Base-by-base conservation (phyloP, 2,888 invertebrate genomes). In the Stegana nigrithorax region DNA sequence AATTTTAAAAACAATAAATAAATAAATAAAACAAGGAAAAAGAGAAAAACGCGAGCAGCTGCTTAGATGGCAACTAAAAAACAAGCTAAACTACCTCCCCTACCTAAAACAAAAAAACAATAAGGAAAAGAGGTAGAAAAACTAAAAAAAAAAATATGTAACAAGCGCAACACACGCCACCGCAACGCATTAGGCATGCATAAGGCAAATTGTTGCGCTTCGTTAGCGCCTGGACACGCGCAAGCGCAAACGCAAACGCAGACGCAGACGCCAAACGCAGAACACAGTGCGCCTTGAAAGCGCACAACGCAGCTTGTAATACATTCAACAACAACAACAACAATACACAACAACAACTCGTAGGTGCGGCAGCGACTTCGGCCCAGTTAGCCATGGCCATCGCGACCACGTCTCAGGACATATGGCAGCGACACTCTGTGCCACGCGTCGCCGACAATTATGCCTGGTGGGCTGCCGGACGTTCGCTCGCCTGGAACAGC, bases 401-500 rank as follows among this genome's bases (percentile, higher is more conserved):
- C 44, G 44, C n/a, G n/a, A n/a, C n/a, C n/a, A 29, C 21, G 14
- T 21, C 14, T 23, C 19, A 17, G 42, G 25, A 14, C 23, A 7
- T n/a, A 59, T 58, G 61, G 67, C 75, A 76, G 26, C 42, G 68
- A 67, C 71, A 25, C 23, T 25, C 25, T 25, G 10, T 29, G 23
- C 27, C 4, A 67, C 64, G 65, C n/a, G n/a, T n/a, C n/a, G n/a
- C n/a, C n/a, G n/a, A n/a, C n/a, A 73, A 69, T 73, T 69, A 74
- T 73, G 74, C 74, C 26, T 27, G 26, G 51, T 53, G 60, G 23
- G 27, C 53, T 71, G 66, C 68, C 8, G 66, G 60, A 62, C 61
- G 21, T 50, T 69, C 78, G 73, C 63, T 76, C 75, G 75, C 59
- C 75, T 76, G 75, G 75, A 76, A 76, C 75, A 73, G 71, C 23